phyloP scores from a whole-genome alignment of 2,113 vertebrate genomes.

The pig (Sus scrofa) region T2T-Sscrofa CM000817.6:37765501-37766000 shows the following conservation, averaged over 20 bases:
- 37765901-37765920: neutral
- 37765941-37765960: neutral
- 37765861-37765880: neutral
- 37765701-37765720: neutral
- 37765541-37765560: neutral
- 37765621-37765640: conserved; percentile 71
- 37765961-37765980: neutral
- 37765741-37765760: neutral
- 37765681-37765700: rapidly evolving
- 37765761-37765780: neutral
- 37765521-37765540: neutral
- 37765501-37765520: neutral
- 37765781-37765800: neutral
- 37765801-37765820: rapidly evolving
- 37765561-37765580: conserved; percentile 53
- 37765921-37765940: neutral
- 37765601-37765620: conserved; percentile 39
- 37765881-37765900: neutral
- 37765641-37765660: conserved; percentile 69
- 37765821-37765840: neutral
- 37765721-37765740: neutral
- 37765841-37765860: neutral
- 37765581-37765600: conserved; percentile 51
- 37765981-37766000: neutral
- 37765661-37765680: rapidly evolving